Conservation (phyloP, 2,113 vertebrate species). For the Poicephalus meyeri region DNA sequence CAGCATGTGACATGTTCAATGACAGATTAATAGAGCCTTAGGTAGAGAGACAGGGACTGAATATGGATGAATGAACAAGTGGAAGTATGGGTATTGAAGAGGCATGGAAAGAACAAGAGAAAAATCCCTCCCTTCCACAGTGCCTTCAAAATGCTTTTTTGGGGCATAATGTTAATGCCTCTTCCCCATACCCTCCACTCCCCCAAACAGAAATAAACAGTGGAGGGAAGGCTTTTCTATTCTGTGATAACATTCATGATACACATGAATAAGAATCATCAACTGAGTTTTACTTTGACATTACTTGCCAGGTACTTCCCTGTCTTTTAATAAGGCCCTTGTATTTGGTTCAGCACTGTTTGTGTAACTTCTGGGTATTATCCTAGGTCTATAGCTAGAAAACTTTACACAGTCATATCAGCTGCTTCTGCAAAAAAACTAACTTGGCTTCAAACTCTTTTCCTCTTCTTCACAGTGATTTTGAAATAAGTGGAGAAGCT, state of each 20-base stretch:
- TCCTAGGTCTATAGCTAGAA: neutral
- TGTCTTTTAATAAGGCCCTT: neutral
- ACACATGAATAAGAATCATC: neutral
- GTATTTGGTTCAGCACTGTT: neutral
- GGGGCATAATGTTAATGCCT: neutral
- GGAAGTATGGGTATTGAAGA: neutral
- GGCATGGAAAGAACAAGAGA: neutral
- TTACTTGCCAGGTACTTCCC: neutral
- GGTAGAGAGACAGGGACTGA: neutral
- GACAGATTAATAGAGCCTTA: neutral
- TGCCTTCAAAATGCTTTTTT: neutral
- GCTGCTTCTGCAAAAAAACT: neutral
- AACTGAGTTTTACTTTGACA: neutral
- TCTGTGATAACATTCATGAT: neutral
- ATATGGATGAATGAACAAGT: neutral
- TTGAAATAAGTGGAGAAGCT: neutral
- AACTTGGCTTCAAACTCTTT: neutral
- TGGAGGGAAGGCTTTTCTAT: neutral
- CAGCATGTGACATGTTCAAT: neutral
- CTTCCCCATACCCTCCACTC: fast-evolving
- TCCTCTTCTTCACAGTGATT: neutral
- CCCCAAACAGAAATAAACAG: neutral
- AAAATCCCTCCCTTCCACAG: neutral
- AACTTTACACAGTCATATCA: neutral
- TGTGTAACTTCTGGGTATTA: neutral